Evolutionary conservation across 2,797 vertebrate species (phyloP).

Genomic region (Phataginus tricuspis): DNA sequence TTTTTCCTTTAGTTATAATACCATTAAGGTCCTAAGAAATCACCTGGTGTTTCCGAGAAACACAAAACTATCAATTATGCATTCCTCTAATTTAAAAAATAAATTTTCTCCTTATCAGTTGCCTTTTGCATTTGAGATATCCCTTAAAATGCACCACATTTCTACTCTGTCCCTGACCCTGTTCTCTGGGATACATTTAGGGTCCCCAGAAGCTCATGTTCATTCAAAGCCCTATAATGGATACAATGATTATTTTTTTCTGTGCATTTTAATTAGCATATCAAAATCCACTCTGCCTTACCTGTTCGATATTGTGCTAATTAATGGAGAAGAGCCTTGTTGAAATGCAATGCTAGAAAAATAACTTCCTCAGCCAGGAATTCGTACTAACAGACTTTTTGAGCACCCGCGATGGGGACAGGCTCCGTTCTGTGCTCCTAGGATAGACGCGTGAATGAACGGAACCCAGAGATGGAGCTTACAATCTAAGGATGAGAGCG

Average conservation of each 20-base stretch:
- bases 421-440: not conserved
- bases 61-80: not conserved
- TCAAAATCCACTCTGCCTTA: not conserved
- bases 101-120: not conserved
- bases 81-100: conserved; percentile 15
- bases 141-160: not conserved
- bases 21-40: conserved; percentile 8
- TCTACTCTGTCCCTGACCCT: not conserved
- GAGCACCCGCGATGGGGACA: not conserved
- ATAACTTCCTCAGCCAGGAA: not conserved
- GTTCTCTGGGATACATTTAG: not conserved
- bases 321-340: not conserved
- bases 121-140: not conserved
- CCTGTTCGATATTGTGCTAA: not conserved
- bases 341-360: not conserved
- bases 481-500: not conserved
- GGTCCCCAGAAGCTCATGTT: not conserved
- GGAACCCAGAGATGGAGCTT: not conserved
- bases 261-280: not conserved
- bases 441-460: not conserved
- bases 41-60: not conserved
- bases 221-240: not conserved
- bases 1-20: not conserved
- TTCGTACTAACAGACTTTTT: not conserved
- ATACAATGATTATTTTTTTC: not conserved